Conservation (phyloP, 1,140 invertebrate species). For the Pygmarrhopalites habei region DNA sequence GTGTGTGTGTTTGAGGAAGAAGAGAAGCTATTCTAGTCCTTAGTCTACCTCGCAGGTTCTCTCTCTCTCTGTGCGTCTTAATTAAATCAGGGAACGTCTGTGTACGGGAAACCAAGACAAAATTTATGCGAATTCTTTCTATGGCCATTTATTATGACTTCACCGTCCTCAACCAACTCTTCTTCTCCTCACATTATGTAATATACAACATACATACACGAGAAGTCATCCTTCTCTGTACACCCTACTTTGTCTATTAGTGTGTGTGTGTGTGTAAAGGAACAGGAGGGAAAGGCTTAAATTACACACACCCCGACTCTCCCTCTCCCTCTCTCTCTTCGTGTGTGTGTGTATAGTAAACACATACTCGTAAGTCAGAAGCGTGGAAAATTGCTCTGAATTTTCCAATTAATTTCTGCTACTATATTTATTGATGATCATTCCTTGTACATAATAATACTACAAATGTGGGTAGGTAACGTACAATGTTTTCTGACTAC, state of each 20-base stretch:
- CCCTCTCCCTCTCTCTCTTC: background rate
- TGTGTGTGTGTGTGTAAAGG: no score
- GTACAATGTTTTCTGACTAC: no score
- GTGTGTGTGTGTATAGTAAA: no score
- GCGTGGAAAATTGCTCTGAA: slow-evolving; percentile 30
- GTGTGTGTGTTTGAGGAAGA: no score
- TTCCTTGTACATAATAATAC: no score
- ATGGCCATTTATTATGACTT: slow-evolving; percentile 24
- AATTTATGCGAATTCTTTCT: slow-evolving; percentile 37
- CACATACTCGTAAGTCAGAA: slow-evolving; percentile 22
- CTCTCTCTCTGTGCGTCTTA: no score
- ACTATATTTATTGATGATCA: no score
- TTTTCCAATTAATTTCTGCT: slow-evolving; percentile 2
- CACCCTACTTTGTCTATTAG: no score
- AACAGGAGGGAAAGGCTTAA: slow-evolving; percentile 1
- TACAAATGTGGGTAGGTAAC: no score
- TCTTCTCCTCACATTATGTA: background rate
- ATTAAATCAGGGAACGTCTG: slow-evolving; percentile 5
- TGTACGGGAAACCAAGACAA: slow-evolving; percentile 8
- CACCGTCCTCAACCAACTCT: background rate
- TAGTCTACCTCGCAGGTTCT: no score
- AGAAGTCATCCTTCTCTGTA: no score
- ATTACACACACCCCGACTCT: background rate
- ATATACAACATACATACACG: background rate
- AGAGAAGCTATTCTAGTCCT: no score